Evolutionary conservation across 53 echinoderm and acorn worm genomes (phyloP).

Genomic region (Henricia sp.): DNA sequence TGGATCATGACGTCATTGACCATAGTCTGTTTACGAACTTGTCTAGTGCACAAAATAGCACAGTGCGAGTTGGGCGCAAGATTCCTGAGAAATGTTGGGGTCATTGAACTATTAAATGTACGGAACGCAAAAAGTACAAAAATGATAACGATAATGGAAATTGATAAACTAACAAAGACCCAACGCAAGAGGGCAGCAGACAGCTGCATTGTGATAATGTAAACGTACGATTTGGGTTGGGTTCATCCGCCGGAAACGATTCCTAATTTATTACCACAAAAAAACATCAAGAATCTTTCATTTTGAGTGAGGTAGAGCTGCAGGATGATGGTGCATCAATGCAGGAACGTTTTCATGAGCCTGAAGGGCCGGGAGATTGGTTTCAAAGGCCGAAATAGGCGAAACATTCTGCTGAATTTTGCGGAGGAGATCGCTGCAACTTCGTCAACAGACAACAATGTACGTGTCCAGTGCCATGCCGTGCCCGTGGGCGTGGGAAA

Average conservation of each 20-base stretch:
- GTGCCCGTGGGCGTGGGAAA: not conserved
- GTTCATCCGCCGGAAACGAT: not conserved
- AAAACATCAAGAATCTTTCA: not conserved
- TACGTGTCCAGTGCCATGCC: not conserved
- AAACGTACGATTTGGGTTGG: not conserved
- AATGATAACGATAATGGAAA: not conserved
- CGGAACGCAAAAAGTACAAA: not conserved
- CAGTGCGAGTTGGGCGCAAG: constrained; percentile 1
- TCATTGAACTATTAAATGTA: not conserved
- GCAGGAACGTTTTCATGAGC: constrained; percentile 39
- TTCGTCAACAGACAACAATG: constrained; percentile 63
- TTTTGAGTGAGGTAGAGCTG: not conserved
- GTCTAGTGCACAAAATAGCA: not conserved
- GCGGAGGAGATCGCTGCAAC: constrained; percentile 62
- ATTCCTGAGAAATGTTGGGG: not conserved
- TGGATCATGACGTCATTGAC: not conserved
- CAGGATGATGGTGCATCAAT: constrained; percentile 47
- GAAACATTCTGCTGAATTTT: constrained; percentile 37
- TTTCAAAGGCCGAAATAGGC: constrained; percentile 3
- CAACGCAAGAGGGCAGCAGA: constrained; percentile 39
- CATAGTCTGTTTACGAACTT: constrained; percentile 1
- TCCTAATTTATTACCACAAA: not conserved
- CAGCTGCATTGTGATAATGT: too few relatives aligned
- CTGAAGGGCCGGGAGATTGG: constrained; percentile 54
- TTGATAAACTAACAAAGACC: not conserved